Evolutionary conservation across 2,797 vertebrate species (phyloP).

Genomic region (Rhinatrema bivittatum): DNA sequence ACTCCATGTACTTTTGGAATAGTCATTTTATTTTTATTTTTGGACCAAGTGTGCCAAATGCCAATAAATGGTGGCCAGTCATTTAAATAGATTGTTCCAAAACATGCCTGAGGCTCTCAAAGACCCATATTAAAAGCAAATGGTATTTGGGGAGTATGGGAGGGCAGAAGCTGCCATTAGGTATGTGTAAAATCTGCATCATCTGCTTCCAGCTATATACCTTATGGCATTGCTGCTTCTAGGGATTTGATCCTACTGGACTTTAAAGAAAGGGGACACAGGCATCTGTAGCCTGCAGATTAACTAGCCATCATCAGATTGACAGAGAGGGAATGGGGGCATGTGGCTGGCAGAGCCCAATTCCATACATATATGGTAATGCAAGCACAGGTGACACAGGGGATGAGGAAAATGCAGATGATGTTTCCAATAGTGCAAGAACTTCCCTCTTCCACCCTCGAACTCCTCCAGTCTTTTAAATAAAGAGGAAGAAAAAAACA

Average conservation of each 20-base stretch:
- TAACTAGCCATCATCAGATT: conserved; percentile 21
- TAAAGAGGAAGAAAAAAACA: not conserved
- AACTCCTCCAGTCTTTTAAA: too few species aligned
- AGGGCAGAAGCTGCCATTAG: conserved; percentile 23
- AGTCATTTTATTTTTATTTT: too few species aligned
- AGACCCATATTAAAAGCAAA: conserved; percentile 43
- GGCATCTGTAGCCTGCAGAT: conserved; percentile 24
- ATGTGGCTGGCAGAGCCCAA: too few species aligned
- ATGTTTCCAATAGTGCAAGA: too few species aligned
- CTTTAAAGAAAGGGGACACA: conserved; percentile 20
- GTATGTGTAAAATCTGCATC: conserved; percentile 30
- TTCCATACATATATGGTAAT: too few species aligned
- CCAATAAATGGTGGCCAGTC: conserved; percentile 17
- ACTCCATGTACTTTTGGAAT: too few species aligned
- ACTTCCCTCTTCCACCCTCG: too few species aligned
- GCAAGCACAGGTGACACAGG: too few species aligned
- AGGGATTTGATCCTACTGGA: too few species aligned
- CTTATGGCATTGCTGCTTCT: not conserved
- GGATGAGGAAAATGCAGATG: too few species aligned
- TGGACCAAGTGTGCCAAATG: conserved; percentile 20
- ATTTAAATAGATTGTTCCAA: conserved; percentile 31
- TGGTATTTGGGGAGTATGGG: conserved; percentile 24
- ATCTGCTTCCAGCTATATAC: conserved; percentile 27
- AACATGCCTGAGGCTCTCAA: conserved; percentile 19
- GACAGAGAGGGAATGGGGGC: conserved; percentile 1